These are phyloP conservation scores for Paracanthobrama guichenoti DNA, from an alignment of 2,113 vertebrate genomes.

Conservation along the genomic window DNA sequence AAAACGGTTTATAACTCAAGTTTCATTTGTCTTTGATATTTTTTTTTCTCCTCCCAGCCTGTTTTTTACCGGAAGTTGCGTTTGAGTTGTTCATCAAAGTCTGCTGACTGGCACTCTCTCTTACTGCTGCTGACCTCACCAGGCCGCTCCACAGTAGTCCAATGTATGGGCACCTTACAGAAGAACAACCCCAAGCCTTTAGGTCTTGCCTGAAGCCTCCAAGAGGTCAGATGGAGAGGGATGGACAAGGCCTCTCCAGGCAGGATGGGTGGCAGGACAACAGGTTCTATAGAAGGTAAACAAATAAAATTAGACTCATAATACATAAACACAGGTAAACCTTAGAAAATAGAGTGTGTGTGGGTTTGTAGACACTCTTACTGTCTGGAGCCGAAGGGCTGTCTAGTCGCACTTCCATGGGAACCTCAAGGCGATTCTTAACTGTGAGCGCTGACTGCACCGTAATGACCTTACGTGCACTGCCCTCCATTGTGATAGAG, in stretches of 20 bases:
- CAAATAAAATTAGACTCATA: neutral
- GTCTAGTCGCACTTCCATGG: slow-evolving; percentile 92
- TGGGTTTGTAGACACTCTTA: slow-evolving; percentile 67
- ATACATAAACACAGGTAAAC: neutral
- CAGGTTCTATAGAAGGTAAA: slow-evolving; percentile 80
- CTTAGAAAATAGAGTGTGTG: neutral
- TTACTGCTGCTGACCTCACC: slow-evolving; percentile 91
- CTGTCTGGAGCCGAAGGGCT: slow-evolving; percentile 97
- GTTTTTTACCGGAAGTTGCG: slow-evolving; percentile 87
- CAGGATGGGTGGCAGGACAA: slow-evolving; percentile 90
- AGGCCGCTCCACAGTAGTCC: slow-evolving; percentile 89
- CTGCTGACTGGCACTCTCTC: slow-evolving; percentile 91
- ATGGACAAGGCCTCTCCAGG: slow-evolving; percentile 88
- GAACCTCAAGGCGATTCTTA: slow-evolving; percentile 89
- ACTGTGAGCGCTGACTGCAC: slow-evolving; percentile 94
- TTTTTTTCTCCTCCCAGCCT: neutral
- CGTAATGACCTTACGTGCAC: slow-evolving; percentile 92
- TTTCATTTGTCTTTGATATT: neutral
- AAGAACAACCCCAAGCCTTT: slow-evolving; percentile 93
- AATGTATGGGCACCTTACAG: slow-evolving; percentile 94
- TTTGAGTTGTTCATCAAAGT: slow-evolving; percentile 82
- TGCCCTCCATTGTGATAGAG: slow-evolving; percentile 94
- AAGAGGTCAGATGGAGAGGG: slow-evolving; percentile 93
- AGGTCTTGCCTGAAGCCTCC: slow-evolving; percentile 93
- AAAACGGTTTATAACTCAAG: neutral